Conservation (phyloP, 2,797 vertebrate species). For the Lepidocolaptes lacrymiger region DNA sequence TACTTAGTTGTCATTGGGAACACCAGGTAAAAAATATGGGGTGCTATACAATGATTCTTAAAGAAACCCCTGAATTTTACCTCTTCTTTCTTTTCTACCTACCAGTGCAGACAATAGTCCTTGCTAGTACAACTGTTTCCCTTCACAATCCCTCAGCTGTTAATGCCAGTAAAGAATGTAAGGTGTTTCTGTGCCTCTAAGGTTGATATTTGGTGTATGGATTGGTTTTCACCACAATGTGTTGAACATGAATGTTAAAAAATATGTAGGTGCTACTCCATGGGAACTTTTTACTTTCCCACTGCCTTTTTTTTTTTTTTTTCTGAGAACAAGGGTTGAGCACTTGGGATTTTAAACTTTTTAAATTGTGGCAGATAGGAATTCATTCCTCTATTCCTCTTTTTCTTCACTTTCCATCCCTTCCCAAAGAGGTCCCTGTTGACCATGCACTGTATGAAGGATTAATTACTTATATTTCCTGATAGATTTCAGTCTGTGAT, state of each 20-base stretch:
- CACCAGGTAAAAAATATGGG: background rate
- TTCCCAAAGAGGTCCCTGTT: background rate
- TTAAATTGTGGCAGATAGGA: background rate
- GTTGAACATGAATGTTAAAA: background rate
- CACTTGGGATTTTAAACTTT: background rate
- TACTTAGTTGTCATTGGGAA: background rate
- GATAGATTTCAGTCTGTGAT: background rate
- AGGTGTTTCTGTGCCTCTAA: background rate
- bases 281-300: background rate
- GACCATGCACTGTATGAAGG: background rate
- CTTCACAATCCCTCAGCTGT: background rate
- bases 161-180: fast-evolving
- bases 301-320: background rate
- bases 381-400: background rate
- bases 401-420: fast-evolving
- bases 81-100: background rate
- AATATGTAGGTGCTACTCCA: background rate
- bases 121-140: background rate
- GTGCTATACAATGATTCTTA: background rate
- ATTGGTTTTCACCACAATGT: background rate
- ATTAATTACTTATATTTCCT: background rate
- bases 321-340: background rate
- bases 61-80: background rate
- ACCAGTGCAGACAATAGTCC: background rate
- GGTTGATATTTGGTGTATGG: background rate